Evolutionary conservation across 2,888 invertebrate species (phyloP), one percentile per base, ranked within the genome.

Genomic region (Scrobipalpa costella): DNA sequence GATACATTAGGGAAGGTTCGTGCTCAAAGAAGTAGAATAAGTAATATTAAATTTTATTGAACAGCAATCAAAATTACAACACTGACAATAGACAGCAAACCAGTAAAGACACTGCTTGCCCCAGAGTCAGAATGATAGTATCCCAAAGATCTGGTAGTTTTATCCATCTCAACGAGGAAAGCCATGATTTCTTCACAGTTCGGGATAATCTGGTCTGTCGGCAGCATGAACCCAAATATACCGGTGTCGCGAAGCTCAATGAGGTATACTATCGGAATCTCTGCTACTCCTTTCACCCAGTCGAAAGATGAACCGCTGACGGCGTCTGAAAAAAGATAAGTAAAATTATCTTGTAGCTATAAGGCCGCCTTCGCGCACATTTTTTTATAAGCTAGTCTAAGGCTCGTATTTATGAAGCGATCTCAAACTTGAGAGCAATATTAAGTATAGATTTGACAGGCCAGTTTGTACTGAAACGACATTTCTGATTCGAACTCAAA

Each of bases 201-300:
- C 0, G 88, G 88, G 40, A 89, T 78, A 57, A 94, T 93, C 66
- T 91, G 83, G 0, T 81, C 79, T 0, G 88, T 66, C 0, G 93
- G 93, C 1, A 94, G 79, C 1, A 93, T 70, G 78, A 94, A 94
- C 0, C 94, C 94, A 66, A 84, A 87, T 7, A 73, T 68, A 0
- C 93, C 93, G 0, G 79, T 79, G 70, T 94, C 94, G 17, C 93
- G 76, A 0, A 94, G 82, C 72, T 94, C 94, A 47, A 93, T 90
- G 0, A 93, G 90, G 70, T 89, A 92, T 0, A 92, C 81, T 61
- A 93, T 90, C 0, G 92, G 92, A 0, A 93, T 80, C 0, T 92
- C 85, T 0, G 87, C 86, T 0, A 79, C 83, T 0, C 90, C 93
- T 71, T 93, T 92, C 0, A 90, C 93, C 92, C 93, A 94, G 73